Percentiles rank a stretch among this genome's conserved stretches.
These are phyloP conservation scores for Drosophila guanche DNA, from an alignment of 1,140 invertebrate genomes.

Conservation along the genomic window DNA sequence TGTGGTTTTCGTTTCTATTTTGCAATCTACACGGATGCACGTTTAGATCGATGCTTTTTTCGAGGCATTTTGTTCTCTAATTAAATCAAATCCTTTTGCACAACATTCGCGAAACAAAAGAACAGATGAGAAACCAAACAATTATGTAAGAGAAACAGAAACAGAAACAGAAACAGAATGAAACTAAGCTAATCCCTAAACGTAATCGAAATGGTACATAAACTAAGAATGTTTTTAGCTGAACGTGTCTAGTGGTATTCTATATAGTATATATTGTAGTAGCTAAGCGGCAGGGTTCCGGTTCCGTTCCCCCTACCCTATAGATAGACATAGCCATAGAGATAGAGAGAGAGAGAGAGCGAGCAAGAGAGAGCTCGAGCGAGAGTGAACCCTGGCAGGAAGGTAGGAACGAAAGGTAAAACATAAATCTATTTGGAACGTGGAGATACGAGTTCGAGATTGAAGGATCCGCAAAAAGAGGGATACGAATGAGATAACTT, in stretches of 20 bases:
- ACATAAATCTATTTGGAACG: conserved; percentile 8
- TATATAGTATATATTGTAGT: conserved; percentile 40
- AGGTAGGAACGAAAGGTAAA: conserved; percentile 38
- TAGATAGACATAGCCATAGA: conserved; percentile 43
- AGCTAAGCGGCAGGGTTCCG: conserved; percentile 60
- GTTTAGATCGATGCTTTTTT: conserved; percentile 30
- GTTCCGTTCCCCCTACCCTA: conserved; percentile 26
- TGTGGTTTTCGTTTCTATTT: conserved; percentile 41
- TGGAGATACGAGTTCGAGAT: conserved; percentile 4
- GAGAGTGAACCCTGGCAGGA: conserved; percentile 1
- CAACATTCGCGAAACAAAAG: conserved; percentile 33
- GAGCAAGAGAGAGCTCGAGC: background rate
- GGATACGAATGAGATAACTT: conserved; percentile 47
- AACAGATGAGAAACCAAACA: conserved; percentile 8
- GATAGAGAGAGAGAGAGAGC: conserved; percentile 23
- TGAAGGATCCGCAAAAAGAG: background rate
- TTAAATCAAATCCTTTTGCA: conserved; percentile 36
- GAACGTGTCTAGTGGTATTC: conserved; percentile 76
- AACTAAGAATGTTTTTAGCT: conserved; percentile 78
- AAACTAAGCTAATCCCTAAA: conserved; percentile 65
- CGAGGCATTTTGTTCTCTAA: conserved; percentile 37
- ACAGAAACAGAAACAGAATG: conserved; percentile 5
- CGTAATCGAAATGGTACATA: conserved; percentile 55
- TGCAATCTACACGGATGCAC: conserved; percentile 30
- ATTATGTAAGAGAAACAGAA: conserved; percentile 10